These are phyloP conservation scores for Poeciliopsis presidionis DNA, from an alignment of 2,797 vertebrate genomes.

Conservation along the genomic window DNA sequence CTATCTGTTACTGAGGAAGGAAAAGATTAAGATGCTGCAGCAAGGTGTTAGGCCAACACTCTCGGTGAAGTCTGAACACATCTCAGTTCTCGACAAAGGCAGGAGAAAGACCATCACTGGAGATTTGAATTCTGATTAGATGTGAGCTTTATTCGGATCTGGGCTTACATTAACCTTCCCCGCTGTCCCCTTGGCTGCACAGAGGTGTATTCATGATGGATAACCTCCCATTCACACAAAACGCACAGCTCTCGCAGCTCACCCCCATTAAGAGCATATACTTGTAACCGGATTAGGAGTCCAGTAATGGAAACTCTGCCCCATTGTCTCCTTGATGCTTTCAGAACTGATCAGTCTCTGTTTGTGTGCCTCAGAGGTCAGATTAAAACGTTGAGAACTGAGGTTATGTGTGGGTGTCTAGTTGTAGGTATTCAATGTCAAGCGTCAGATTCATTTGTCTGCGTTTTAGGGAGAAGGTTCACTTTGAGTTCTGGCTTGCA, in stretches of 20 bases:
- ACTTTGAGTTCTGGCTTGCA: conserved; percentile 39
- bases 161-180: conserved; percentile 65
- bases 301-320: conserved; percentile 59
- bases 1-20: background rate
- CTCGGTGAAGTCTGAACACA: conserved; percentile 4
- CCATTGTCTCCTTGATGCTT: conserved; percentile 58
- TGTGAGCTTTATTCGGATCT: conserved; percentile 49
- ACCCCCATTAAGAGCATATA: conserved; percentile 60
- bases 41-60: background rate
- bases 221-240: conserved; percentile 44
- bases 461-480: conserved; percentile 47
- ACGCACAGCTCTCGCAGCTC: conserved; percentile 27
- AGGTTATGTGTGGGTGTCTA: conserved; percentile 16
- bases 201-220: conserved; percentile 62
- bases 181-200: conserved; percentile 37
- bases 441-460: conserved; percentile 62
- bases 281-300: conserved; percentile 67
- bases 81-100: conserved; percentile 29
- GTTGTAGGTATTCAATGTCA: conserved; percentile 44
- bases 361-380: conserved; percentile 55
- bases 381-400: conserved; percentile 50
- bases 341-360: conserved; percentile 68
- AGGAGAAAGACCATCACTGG: conserved; percentile 34
- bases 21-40: background rate
- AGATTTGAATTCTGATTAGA: conserved; percentile 57